Evolutionary conservation across 2,888 invertebrate species (phyloP).

Genomic region (Biston betularia): DNA sequence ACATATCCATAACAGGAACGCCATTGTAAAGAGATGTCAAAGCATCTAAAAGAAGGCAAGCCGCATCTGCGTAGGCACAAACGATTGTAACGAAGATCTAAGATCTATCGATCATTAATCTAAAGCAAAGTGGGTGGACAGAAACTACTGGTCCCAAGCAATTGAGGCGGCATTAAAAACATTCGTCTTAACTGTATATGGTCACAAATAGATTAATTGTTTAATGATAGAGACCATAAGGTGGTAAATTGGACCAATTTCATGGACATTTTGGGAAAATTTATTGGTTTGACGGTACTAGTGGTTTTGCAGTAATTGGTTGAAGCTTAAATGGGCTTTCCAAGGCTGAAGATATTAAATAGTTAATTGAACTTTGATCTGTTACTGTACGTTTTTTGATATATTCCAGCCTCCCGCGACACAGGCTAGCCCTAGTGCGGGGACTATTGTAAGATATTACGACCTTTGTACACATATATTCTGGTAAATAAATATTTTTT

Average conservation of each 20-base stretch:
- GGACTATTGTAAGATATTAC: too few relatives aligned
- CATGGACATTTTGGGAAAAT: slow-evolving; percentile 48
- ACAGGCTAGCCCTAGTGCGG: too few relatives aligned
- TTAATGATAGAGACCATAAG: slow-evolving; percentile 45
- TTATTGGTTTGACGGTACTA: slow-evolving; percentile 38
- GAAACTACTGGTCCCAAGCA: slow-evolving; percentile 27
- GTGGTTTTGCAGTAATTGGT: slow-evolving; percentile 23
- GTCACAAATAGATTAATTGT: slow-evolving; percentile 56
- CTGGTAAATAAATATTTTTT: too few relatives aligned
- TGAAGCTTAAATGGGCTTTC: slow-evolving; percentile 18
- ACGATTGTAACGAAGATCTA: slow-evolving; percentile 21
- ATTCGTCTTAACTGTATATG: slow-evolving; percentile 52
- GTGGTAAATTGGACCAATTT: slow-evolving; percentile 50
- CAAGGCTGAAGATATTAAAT: slow-evolving; percentile 25
- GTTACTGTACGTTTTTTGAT: neutral
- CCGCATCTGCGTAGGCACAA: slow-evolving; percentile 19
- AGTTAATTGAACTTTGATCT: slow-evolving; percentile 5
- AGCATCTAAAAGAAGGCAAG: slow-evolving; percentile 20
- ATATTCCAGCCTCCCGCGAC: too few relatives aligned
- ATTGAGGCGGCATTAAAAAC: slow-evolving; percentile 40
- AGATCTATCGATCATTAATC: slow-evolving; percentile 29
- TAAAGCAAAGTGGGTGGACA: slow-evolving; percentile 43
- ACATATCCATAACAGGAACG: slow-evolving; percentile 6
- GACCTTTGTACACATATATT: too few relatives aligned
- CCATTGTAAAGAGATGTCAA: slow-evolving; percentile 10